Conservation (phyloP, 2,888 invertebrate species). For the Deilephila porcellus region DNA sequence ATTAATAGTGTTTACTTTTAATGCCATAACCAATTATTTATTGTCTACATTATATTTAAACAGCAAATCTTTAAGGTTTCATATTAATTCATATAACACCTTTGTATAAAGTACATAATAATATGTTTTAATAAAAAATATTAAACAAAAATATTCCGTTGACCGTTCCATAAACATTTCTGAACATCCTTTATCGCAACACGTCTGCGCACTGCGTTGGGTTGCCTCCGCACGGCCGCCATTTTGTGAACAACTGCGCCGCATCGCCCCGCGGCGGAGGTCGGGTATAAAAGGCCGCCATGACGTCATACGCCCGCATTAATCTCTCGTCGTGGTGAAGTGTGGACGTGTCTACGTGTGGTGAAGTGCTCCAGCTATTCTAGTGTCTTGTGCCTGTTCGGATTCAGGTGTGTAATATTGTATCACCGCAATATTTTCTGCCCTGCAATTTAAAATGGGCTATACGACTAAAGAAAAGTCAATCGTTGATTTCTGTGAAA, state of each 20-base stretch:
- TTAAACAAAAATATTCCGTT: no score
- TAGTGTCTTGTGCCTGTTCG: slow-evolving; percentile 72
- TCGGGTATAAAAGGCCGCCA: slow-evolving; percentile 59
- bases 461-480: slow-evolving; percentile 76
- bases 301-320: slow-evolving; percentile 73
- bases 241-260: slow-evolving; percentile 74
- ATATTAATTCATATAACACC: no score
- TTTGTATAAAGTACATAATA: no score
- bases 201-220: slow-evolving; percentile 9
- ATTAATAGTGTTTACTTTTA: no score
- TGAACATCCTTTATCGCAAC: slow-evolving; percentile 26
- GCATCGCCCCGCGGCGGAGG: slow-evolving; percentile 52
- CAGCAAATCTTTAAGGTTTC: no score
- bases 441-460: slow-evolving; percentile 68
- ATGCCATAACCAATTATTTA: no score
- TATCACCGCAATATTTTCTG: slow-evolving; percentile 68
- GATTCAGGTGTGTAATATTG: slow-evolving; percentile 82
- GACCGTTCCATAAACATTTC: slow-evolving; percentile 19
- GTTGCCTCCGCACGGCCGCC: slow-evolving; percentile 53
- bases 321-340: slow-evolving; percentile 56
- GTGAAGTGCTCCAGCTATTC: slow-evolving; percentile 69
- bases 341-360: slow-evolving; percentile 63
- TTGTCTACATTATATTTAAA: no score
- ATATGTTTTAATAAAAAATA: no score
- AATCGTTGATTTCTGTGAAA: slow-evolving; percentile 81